Evolutionary conservation across 2,113 vertebrate species (phyloP).

Genomic region (Coptodon bakossiorum): DNA sequence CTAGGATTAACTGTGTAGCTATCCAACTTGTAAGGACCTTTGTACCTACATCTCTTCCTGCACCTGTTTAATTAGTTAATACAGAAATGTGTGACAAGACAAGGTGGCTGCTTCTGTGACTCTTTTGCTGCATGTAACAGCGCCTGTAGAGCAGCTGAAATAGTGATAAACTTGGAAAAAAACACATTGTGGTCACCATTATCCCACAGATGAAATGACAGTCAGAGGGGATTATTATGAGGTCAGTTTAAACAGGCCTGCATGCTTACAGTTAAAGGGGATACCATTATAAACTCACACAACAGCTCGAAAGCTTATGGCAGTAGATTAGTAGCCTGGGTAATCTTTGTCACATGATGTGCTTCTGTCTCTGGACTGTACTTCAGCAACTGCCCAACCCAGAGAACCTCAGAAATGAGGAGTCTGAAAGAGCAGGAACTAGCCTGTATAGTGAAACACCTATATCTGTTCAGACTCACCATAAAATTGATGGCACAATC

Average conservation of each 20-base stretch:
- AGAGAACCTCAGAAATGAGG: not conserved
- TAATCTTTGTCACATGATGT: not conserved
- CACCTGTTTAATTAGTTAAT: not conserved
- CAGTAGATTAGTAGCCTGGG: not conserved
- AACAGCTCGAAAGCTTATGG: not conserved
- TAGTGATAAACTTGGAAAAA: not conserved
- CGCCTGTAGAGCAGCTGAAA: not conserved
- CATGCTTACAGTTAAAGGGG: not conserved
- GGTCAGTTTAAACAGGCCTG: not conserved
- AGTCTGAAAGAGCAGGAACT: not conserved
- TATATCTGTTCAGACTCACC: not conserved
- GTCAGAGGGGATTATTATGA: not conserved
- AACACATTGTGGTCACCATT: not conserved
- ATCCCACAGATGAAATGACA: not conserved
- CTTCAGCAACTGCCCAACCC: not conserved
- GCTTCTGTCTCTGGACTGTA: not conserved
- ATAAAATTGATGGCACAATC: fast-evolving
- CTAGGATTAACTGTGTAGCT: not conserved
- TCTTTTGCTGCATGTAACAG: not conserved
- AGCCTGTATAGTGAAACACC: not conserved
- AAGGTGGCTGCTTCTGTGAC: not conserved
- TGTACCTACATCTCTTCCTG: not conserved
- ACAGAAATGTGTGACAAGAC: not conserved
- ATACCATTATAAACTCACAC: not conserved
- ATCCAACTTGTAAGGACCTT: not conserved